Evolutionary conservation across 1,140 invertebrate genomes (phyloP).

Genomic region (Aphelinus certus): DNA sequence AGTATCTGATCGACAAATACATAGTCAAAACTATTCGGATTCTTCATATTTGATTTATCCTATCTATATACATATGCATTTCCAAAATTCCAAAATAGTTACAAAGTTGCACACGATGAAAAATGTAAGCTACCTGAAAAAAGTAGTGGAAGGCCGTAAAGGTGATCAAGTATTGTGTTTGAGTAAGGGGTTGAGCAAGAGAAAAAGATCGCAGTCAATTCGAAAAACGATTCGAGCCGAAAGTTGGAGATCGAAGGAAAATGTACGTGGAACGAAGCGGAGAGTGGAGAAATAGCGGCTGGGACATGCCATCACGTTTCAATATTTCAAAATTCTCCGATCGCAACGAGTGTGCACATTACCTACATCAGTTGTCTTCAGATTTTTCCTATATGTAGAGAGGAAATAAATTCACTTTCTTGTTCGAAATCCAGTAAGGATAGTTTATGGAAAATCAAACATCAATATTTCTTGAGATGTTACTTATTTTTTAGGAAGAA

Average conservation of each 20-base stretch:
- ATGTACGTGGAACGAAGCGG: constrained; percentile 7
- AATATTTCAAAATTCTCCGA: constrained; percentile 49
- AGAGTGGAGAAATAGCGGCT: constrained; percentile 24
- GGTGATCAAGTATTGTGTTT: background rate
- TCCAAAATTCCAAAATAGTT: too few relatives aligned
- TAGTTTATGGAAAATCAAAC: too few relatives aligned
- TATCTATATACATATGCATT: too few relatives aligned
- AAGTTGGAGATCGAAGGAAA: constrained; percentile 26
- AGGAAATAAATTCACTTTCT: too few relatives aligned
- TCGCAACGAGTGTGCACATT: constrained; percentile 12
- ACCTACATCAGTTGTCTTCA: constrained; percentile 21
- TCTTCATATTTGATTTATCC: too few relatives aligned
- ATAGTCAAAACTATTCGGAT: too few relatives aligned
- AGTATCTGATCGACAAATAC: too few relatives aligned
- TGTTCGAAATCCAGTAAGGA: too few relatives aligned
- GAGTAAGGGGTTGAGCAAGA: background rate
- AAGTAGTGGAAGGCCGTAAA: background rate
- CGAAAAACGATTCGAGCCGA: background rate
- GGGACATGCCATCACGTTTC: constrained; percentile 45
- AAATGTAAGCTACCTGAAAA: too few relatives aligned
- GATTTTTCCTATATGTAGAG: background rate
- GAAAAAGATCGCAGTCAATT: background rate
- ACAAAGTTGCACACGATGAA: too few relatives aligned
- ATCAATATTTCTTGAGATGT: too few relatives aligned
- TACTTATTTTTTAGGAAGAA: too few relatives aligned